These are phyloP conservation scores for Dinoponera quadriceps DNA, from an alignment of 1,140 invertebrate species.

Conservation along the genomic window DNA sequence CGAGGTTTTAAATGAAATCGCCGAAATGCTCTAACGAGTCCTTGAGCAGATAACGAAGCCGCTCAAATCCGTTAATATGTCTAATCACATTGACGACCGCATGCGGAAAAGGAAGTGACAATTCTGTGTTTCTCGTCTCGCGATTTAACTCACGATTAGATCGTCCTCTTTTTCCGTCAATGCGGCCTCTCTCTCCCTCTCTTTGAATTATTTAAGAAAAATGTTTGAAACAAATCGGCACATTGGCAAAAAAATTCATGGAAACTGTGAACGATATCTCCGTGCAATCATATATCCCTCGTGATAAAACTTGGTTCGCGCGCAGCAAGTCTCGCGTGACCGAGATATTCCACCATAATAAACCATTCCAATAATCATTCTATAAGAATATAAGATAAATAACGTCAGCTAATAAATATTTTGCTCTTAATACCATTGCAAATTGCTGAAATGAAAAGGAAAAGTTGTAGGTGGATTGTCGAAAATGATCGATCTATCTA, in stretches of 20 bases:
- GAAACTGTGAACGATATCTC: not conserved
- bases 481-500: conserved; percentile 59
- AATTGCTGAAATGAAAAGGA: not conserved
- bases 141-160: conserved; percentile 24
- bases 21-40: conserved; percentile 8
- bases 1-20: not conserved
- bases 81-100: conserved; percentile 40
- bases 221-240: not conserved
- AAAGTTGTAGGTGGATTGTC: too few species aligned
- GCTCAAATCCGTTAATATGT: conserved; percentile 25
- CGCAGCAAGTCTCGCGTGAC: conserved; percentile 14
- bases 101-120: not conserved
- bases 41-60: conserved; percentile 12
- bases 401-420: conserved; percentile 18
- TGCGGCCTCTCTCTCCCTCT: conserved; percentile 1
- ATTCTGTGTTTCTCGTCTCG: not conserved
- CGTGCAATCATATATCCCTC: not conserved
- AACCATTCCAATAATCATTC: too few species aligned
- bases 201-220: too few species aligned
- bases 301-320: conserved; percentile 29
- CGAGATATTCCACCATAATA: conserved; percentile 14
- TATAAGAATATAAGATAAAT: conserved; percentile 1
- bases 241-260: not conserved
- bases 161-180: conserved; percentile 24
- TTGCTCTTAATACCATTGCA: not conserved